Conservation (phyloP, 2,888 invertebrate species). For the Dermolepida albohirtum region DNA sequence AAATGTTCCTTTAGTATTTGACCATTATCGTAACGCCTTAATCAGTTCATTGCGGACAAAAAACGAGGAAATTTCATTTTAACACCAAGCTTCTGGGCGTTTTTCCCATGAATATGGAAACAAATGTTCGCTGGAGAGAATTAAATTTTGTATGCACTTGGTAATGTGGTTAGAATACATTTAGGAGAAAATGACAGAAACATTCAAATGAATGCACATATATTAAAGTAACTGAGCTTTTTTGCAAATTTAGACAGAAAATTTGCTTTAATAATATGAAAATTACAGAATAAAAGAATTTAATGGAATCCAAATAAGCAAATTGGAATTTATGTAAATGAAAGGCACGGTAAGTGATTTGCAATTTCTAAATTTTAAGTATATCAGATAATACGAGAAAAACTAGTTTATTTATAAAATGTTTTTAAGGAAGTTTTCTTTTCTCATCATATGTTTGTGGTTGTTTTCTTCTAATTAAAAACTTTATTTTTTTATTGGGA, state of each 20-base stretch:
- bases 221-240: not conserved
- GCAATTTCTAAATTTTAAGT: too few relatives aligned
- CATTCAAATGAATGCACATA: slow-evolving; percentile 6
- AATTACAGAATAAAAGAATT: not conserved
- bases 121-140: not conserved
- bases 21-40: not conserved
- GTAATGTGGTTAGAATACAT: not conserved
- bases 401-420: too few relatives aligned
- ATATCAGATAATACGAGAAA: too few relatives aligned
- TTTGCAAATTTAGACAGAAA: not conserved
- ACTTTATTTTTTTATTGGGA: too few relatives aligned
- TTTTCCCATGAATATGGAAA: not conserved
- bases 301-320: too few relatives aligned
- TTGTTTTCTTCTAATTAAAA: too few relatives aligned
- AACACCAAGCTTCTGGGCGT: not conserved
- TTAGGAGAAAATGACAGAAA: not conserved
- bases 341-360: too few relatives aligned
- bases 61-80: not conserved
- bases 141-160: slow-evolving; percentile 5
- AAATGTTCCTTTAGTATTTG: not conserved
- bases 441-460: too few relatives aligned
- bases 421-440: too few relatives aligned
- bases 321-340: too few relatives aligned
- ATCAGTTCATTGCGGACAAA: slow-evolving; percentile 14
- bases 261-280: not conserved